A percentile compares a stretch with the other conserved stretches of the same genome.
phyloP scores from a whole-genome alignment of 2,888 invertebrate species.

The Platynereis dumerilii region DNA sequence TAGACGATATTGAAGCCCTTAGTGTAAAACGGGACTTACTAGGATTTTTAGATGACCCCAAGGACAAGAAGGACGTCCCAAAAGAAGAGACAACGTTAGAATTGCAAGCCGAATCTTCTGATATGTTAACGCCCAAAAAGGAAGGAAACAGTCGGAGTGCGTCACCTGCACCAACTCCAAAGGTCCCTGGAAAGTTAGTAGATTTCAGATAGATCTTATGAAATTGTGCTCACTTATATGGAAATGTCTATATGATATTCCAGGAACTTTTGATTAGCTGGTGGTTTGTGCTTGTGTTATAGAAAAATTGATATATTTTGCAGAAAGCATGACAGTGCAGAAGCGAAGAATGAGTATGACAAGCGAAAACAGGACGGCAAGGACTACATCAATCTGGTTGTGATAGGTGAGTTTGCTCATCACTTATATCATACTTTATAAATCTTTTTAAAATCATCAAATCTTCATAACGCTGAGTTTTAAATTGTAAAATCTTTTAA shows the following conservation, averaged over 20 bases:
- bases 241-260: too few species aligned
- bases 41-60: background rate
- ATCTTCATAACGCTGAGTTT: too few species aligned
- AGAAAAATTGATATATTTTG: too few species aligned
- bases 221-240: constrained; percentile 4
- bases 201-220: background rate
- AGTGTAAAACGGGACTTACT: background rate
- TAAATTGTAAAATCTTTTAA: too few species aligned
- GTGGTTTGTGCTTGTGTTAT: too few species aligned
- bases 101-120: background rate
- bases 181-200: background rate
- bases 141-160: background rate
- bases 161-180: constrained; percentile 4
- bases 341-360: constrained; percentile 66
- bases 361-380: constrained; percentile 75
- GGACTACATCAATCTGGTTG: constrained; percentile 83
- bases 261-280: too few species aligned
- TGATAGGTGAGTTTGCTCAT: constrained; percentile 44
- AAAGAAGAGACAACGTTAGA: constrained; percentile 13
- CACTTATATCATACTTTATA: too few species aligned
- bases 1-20: constrained; percentile 1
- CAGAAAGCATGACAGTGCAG: constrained; percentile 42
- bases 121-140: background rate
- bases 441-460: constrained; percentile 3
- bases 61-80: background rate